Evolutionary conservation across 1,140 invertebrate genomes (phyloP).

Genomic region (Lerema accius): DNA sequence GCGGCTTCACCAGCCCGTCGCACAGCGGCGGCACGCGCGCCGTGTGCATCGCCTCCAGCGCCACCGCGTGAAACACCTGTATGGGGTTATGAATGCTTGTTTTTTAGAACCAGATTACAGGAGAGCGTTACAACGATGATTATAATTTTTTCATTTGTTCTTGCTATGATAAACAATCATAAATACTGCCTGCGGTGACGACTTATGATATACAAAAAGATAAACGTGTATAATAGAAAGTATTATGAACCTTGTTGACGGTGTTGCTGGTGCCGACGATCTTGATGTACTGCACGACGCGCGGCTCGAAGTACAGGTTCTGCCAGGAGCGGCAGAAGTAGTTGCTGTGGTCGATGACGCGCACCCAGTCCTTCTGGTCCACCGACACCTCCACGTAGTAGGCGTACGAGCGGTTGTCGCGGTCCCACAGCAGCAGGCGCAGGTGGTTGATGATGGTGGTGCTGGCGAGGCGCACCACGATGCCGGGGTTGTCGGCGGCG

Average conservation of each 20-base stretch:
- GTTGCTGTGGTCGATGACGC: conserved; percentile 94
- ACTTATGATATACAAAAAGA: too few relatives aligned
- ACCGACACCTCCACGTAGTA: conserved; percentile 98
- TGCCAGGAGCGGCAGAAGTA: conserved; percentile 98
- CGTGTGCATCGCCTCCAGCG: conserved; percentile 95
- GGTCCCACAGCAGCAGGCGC: conserved; percentile 96
- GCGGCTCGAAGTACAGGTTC: conserved; percentile 94
- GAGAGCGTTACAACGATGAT: too few relatives aligned
- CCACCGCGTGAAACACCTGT: conserved; percentile 96
- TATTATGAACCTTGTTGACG: conserved; percentile 94
- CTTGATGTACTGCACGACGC: conserved; percentile 95
- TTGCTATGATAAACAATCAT: too few relatives aligned
- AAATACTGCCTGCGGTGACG: too few relatives aligned
- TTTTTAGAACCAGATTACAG: too few relatives aligned
- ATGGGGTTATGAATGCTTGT: too few relatives aligned
- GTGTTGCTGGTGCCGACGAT: conserved; percentile 98
- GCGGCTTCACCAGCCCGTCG: conserved; percentile 92
- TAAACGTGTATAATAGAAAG: too few relatives aligned
- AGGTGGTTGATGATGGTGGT: conserved; percentile 97
- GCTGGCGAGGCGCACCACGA: conserved; percentile 93
- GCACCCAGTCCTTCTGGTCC: conserved; percentile 97
- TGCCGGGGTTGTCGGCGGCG: conserved; percentile 87
- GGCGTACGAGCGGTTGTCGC: conserved; percentile 97
- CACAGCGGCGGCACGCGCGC: conserved; percentile 89
- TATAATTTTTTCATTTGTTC: too few relatives aligned